Evolutionary conservation across 2,113 vertebrate species (phyloP).

Genomic region (Hemichromis elongatus): DNA sequence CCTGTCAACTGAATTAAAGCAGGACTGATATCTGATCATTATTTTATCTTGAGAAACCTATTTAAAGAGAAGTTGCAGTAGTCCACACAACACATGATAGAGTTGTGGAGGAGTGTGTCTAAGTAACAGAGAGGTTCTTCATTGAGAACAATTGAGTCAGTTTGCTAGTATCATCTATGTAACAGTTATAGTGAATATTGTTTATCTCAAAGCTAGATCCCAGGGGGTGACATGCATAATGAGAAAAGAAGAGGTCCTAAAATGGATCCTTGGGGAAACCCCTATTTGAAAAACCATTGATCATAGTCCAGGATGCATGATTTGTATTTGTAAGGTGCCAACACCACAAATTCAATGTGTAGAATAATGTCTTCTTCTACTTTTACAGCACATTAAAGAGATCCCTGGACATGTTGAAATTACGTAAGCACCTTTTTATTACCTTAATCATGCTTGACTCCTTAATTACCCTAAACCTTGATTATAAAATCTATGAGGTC

Average conservation of each 20-base stretch:
- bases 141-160: not conserved
- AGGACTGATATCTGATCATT: not conserved
- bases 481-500: not conserved
- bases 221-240: not conserved
- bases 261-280: not conserved
- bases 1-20: not conserved
- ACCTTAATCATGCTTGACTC: not conserved
- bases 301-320: not conserved
- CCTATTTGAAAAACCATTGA: not conserved
- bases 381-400: slow-evolving; percentile 84
- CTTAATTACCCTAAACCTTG: not conserved
- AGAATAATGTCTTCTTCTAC: slow-evolving; percentile 7
- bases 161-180: not conserved
- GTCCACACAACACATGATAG: not conserved
- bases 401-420: slow-evolving; percentile 88
- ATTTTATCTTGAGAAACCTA: not conserved
- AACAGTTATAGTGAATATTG: not conserved
- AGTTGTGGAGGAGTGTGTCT: not conserved
- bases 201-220: not conserved
- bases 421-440: slow-evolving; percentile 78
- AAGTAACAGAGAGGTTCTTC: not conserved
- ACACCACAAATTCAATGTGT: not conserved
- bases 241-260: not conserved
- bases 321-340: not conserved
- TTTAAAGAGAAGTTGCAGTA: not conserved